Evolutionary conservation across 2,113 vertebrate species (phyloP).

Genomic region (Erythrolamprus reginae): DNA sequence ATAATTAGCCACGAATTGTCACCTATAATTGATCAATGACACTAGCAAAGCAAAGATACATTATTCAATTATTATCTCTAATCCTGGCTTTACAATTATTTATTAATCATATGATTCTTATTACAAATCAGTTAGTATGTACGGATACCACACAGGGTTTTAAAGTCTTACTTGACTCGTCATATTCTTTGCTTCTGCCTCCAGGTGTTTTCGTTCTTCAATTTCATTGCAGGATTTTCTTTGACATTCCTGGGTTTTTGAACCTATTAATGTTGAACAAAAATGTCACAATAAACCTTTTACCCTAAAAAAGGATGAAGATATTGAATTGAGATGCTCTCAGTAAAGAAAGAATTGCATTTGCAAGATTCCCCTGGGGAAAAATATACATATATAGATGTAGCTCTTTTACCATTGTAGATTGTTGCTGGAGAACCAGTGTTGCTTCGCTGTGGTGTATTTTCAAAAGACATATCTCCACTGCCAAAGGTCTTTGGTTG

Average conservation of each 20-base stretch:
- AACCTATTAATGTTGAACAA: conserved; percentile 64
- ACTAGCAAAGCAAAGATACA: background rate
- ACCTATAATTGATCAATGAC: background rate
- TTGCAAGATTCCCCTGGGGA: background rate
- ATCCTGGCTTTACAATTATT: background rate
- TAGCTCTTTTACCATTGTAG: conserved; percentile 67
- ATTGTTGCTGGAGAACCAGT: conserved; percentile 62
- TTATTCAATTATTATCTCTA: background rate
- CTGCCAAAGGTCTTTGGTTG: conserved; percentile 62
- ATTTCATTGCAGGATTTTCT: conserved; percentile 85
- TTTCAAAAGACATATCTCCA: conserved; percentile 67
- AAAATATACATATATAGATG: background rate
- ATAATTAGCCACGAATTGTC: background rate
- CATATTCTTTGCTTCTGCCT: conserved; percentile 77
- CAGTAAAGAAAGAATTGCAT: background rate
- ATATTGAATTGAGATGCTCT: background rate
- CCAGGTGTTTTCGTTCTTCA: conserved; percentile 81
- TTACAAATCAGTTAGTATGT: background rate
- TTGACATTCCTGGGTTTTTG: conserved; percentile 78
- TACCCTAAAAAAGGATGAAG: background rate
- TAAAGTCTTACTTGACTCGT: conserved; percentile 73
- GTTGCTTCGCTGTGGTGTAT: conserved; percentile 76
- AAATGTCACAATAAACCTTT: background rate
- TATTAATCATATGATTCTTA: background rate
- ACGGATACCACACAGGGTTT: background rate